Conservation (phyloP, 2,113 vertebrate genomes). For the Chloroceryle aenea region DNA sequence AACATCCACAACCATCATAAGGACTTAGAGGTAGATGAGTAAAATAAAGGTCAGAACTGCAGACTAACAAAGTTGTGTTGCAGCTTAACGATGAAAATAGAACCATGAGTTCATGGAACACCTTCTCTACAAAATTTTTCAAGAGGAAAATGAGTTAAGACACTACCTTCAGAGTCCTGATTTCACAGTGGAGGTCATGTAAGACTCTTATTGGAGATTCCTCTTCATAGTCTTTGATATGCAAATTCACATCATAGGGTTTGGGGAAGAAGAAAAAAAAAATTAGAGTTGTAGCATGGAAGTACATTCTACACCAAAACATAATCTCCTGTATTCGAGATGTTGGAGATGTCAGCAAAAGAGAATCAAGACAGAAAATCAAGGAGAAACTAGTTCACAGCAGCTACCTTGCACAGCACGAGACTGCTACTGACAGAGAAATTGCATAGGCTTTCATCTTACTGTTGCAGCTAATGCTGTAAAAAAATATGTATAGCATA, state of each 20-base stretch:
- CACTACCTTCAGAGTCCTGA: conserved; percentile 83
- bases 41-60: neutral
- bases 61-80: neutral
- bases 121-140: neutral
- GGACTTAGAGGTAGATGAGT: neutral
- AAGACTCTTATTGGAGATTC: conserved; percentile 75
- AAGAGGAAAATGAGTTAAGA: neutral
- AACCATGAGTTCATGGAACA: neutral
- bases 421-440: neutral
- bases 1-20: neutral
- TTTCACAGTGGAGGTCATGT: conserved; percentile 82
- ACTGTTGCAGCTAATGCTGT: neutral
- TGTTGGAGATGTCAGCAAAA: neutral
- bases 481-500: neutral
- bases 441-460: neutral
- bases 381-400: neutral
- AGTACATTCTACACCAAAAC: neutral
- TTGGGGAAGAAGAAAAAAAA: neutral
- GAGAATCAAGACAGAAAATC: neutral
- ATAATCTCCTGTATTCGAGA: neutral
- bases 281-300: neutral
- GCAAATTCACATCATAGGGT: neutral
- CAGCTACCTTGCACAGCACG: rapidly evolving
- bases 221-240: conserved; percentile 67
- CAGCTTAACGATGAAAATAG: neutral